phyloP scores from a whole-genome alignment of 2,888 invertebrate genomes.

The Folsomia manolachei region DNA sequence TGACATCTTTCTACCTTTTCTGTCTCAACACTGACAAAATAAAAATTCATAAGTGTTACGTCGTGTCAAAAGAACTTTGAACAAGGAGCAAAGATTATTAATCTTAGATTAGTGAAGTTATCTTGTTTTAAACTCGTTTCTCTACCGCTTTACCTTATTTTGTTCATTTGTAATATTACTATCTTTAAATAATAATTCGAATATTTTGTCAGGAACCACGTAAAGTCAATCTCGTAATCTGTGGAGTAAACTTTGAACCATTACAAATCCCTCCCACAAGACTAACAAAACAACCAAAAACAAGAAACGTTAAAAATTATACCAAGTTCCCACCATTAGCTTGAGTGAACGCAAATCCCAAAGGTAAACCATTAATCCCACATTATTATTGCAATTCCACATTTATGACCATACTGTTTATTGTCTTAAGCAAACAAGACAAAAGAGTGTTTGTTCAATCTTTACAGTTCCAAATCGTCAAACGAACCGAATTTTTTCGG shows the following conservation, averaged over 20 bases:
- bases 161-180: too few species aligned
- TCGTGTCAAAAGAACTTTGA: slow-evolving; percentile 15
- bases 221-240: neutral
- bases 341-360: neutral
- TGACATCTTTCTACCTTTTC: neutral
- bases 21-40: neutral
- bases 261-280: neutral
- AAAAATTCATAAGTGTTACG: slow-evolving; percentile 21
- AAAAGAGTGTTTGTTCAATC: neutral
- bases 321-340: neutral
- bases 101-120: too few species aligned
- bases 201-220: neutral
- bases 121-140: too few species aligned
- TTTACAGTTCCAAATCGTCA: neutral
- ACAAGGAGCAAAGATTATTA: too few species aligned
- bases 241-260: neutral
- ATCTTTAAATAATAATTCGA: too few species aligned
- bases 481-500: slow-evolving; percentile 7
- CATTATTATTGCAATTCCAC: neutral
- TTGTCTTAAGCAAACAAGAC: slow-evolving; percentile 11
- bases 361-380: neutral
- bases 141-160: too few species aligned
- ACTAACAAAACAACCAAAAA: neutral
- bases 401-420: slow-evolving; percentile 3
- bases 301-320: too few species aligned